phyloP scores from a whole-genome alignment of 1,140 invertebrate species.

The Drosophila sp. region DNA sequence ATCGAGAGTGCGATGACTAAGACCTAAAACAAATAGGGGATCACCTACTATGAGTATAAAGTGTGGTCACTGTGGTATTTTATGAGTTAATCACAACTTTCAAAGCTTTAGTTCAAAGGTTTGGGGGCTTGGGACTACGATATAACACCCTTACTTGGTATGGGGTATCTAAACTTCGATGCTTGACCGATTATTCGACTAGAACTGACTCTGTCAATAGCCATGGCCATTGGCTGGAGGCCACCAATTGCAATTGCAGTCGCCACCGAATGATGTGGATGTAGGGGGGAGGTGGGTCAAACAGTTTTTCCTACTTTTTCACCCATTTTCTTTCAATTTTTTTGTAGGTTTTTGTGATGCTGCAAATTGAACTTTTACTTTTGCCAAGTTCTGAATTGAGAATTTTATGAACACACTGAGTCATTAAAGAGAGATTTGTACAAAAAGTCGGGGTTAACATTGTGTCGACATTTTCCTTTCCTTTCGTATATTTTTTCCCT shows the following conservation, averaged over 20 bases:
- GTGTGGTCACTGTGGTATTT: too few relatives aligned
- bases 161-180: not conserved
- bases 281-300: not conserved
- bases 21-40: too few relatives aligned
- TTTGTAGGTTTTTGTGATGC: constrained; percentile 3
- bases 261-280: constrained; percentile 25
- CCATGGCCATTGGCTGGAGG: constrained; percentile 34
- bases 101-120: too few relatives aligned
- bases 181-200: constrained; percentile 7
- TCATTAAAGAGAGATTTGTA: constrained; percentile 51
- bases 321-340: not conserved
- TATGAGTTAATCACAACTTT: too few relatives aligned
- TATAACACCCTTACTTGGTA: not conserved
- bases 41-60: too few relatives aligned
- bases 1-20: too few relatives aligned
- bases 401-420: constrained; percentile 49
- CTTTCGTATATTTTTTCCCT: not conserved
- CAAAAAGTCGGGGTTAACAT: constrained; percentile 21
- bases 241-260: constrained; percentile 28
- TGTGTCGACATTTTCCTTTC: constrained; percentile 11
- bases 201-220: constrained; percentile 47
- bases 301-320: constrained; percentile 25
- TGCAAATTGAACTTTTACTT: constrained; percentile 68
- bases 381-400: constrained; percentile 43
- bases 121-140: too few relatives aligned